A percentile compares a stretch with the other conserved stretches of the same genome.
phyloP scores from a whole-genome alignment of 1,140 invertebrate genomes.

The Cydia pomonella region DNA sequence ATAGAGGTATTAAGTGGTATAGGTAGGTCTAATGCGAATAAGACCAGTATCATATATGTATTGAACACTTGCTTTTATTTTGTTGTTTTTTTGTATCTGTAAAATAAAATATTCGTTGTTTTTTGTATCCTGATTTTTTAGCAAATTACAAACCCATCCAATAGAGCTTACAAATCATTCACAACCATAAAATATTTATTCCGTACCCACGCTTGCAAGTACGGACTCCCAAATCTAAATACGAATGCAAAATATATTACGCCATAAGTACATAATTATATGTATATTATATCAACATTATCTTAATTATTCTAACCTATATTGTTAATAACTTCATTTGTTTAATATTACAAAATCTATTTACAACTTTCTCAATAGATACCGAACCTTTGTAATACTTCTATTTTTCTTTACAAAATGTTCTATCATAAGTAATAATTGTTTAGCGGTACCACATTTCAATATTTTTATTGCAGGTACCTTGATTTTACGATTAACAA shows the following conservation, averaged over 20 bases:
- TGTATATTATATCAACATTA: constrained; percentile 21
- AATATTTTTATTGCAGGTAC: not conserved
- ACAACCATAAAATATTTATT: constrained; percentile 28
- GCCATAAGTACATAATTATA: constrained; percentile 23
- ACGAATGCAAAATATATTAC: constrained; percentile 28
- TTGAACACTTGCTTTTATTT: not conserved
- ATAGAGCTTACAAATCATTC: constrained; percentile 6
- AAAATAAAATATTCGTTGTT: constrained; percentile 9
- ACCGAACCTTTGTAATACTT: constrained; percentile 17
- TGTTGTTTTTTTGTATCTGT: not conserved
- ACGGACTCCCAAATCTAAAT: not conserved
- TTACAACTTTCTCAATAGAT: constrained; percentile 39
- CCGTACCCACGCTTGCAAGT: not conserved
- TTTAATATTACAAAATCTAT: constrained; percentile 46
- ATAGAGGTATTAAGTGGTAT: too few relatives aligned
- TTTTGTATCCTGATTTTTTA: not conserved
- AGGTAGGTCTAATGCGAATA: too few relatives aligned
- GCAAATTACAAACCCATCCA: not conserved
- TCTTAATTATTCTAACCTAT: constrained; percentile 35
- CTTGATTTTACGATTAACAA: constrained; percentile 5
- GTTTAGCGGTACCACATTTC: not conserved
- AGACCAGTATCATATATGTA: too few relatives aligned
- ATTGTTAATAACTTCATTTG: constrained; percentile 31
- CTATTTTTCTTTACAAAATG: not conserved
- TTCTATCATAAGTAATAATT: not conserved